Base-by-base conservation (phyloP, 2,888 invertebrate species). In the Hermaeophaga mercurialis region DNA sequence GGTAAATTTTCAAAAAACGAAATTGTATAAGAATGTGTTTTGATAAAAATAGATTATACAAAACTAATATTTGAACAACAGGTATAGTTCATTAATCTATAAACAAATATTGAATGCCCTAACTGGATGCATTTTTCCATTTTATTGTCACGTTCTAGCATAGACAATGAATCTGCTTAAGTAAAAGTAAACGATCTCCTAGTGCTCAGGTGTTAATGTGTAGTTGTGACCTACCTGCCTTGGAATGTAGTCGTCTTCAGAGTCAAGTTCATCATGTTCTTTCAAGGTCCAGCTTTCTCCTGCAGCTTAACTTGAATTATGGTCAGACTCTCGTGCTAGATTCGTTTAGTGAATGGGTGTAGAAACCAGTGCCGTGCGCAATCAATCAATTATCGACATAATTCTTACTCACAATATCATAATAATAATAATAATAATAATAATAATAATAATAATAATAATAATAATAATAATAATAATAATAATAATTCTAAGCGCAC, bases 221-320 rank as follows among this genome's bases (percentile, higher is more conserved):
- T 53, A 36, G n/a, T 33, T 50, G 56, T 63, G 61, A 62, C 65
- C 65, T 64, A 64, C 64, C 66, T 65, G 63, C 48, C 58, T 38
- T 61, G 59, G 67, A 67, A 67, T 67, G 67, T 58, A 53, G 66
- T 59, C 63, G 52, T 63, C 57, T 62, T 54, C 55, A 50, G 56
- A 66, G 66, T 66, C 66, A 66, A 66, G 66, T 66, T 65, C 66
- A 62, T 58, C 61, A 56, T 56, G 61, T 58, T 64, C 61, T 64
- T 63, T 65, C 66, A 68, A 68, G 68, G 68, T 65, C 62, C 63
- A 61, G 66, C 68, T 68, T 68, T 68, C 68, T 66, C 68, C 61
- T 56, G 39, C 58, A 43, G 45, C 47, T 56, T n/a, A 41, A 41
- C 53, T 56, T 57, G 54, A 61, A 44, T 53, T 47, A 56, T 55